These are phyloP conservation scores for Trachelus iudaicus DNA, from an alignment of 2,888 invertebrate genomes.

Conservation along the genomic window DNA sequence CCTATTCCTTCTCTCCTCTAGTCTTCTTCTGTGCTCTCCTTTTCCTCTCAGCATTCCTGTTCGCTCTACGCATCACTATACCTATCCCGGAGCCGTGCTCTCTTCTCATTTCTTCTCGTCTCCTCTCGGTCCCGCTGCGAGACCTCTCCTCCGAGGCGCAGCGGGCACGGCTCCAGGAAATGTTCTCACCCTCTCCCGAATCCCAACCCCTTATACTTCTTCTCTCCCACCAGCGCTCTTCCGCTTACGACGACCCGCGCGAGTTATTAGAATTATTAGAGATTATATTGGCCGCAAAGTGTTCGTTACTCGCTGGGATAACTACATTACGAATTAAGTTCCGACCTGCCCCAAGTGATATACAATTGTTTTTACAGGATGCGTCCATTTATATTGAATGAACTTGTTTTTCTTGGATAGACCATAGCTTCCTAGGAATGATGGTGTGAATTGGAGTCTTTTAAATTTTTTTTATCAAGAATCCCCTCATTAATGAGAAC, in stretches of 20 bases:
- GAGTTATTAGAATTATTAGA: conserved; percentile 64
- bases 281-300: conserved; percentile 63
- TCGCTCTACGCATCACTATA: neutral
- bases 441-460: neutral
- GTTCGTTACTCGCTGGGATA: conserved; percentile 50
- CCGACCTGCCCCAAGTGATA: conserved; percentile 26
- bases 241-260: conserved; percentile 22
- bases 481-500: neutral
- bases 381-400: neutral
- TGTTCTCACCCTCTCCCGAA: conserved; percentile 38
- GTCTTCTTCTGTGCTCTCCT: conserved; percentile 38
- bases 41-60: conserved; percentile 12
- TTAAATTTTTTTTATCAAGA: neutral
- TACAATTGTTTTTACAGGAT: neutral
- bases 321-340: conserved; percentile 60
- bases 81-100: conserved; percentile 14
- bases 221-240: conserved; percentile 12
- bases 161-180: conserved; percentile 60
- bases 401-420: neutral
- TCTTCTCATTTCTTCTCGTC: conserved; percentile 24
- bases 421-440: neutral
- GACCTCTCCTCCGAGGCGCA: conserved; percentile 25
- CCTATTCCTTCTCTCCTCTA: conserved; percentile 37
- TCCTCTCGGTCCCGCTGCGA: conserved; percentile 17
- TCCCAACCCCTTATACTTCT: conserved; percentile 15